phyloP scores from a whole-genome alignment of 1,140 invertebrate genomes.

The Acromyrmex charruanus region DNA sequence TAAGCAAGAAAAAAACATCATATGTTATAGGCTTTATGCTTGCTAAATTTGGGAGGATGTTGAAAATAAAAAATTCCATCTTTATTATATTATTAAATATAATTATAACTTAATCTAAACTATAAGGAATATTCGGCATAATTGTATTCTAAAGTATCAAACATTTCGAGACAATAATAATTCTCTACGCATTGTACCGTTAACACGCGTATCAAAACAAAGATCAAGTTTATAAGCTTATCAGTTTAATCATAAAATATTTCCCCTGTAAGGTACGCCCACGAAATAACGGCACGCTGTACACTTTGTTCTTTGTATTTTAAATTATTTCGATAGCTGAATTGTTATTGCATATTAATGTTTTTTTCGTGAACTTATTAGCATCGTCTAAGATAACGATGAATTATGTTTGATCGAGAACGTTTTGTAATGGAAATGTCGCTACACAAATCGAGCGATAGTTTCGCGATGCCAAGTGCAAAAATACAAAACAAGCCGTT shows the following conservation, averaged over 20 bases:
- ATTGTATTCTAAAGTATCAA: conserved; percentile 1
- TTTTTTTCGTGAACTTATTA: not conserved
- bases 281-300: not conserved
- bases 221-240: not conserved
- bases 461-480: too few species aligned
- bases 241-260: not conserved
- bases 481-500: too few species aligned
- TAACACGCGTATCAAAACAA: not conserved
- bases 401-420: not conserved
- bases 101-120: conserved; percentile 1
- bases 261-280: not conserved
- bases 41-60: not conserved
- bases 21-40: too few species aligned
- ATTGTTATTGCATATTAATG: not conserved
- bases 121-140: not conserved
- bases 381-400: not conserved
- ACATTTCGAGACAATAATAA: not conserved
- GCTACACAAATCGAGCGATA: not conserved
- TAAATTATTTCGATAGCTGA: not conserved
- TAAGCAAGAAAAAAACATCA: too few species aligned
- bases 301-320: not conserved
- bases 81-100: not conserved
- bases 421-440: not conserved
- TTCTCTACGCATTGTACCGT: not conserved
- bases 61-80: not conserved